Conservation (phyloP, 2,113 vertebrate genomes). For the Parotia lawesii region DNA sequence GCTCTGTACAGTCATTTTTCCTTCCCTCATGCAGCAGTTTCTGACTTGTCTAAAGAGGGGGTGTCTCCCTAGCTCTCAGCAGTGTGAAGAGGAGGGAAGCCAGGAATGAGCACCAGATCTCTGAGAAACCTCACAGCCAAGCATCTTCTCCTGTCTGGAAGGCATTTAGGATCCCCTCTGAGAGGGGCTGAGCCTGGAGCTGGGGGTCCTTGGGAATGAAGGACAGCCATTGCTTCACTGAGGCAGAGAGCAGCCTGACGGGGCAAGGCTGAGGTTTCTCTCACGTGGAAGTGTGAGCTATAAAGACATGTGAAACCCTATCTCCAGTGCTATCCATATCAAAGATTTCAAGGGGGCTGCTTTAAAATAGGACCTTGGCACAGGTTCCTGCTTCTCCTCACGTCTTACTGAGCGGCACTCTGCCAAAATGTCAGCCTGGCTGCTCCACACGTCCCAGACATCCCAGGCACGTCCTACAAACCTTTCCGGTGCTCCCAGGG, state of each 20-base stretch:
- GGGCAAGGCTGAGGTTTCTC: slow-evolving; percentile 46
- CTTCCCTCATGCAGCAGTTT: neutral
- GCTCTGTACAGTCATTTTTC: neutral
- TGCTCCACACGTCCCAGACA: slow-evolving; percentile 11
- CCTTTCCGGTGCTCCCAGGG: slow-evolving; percentile 17
- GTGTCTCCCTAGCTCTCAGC: neutral
- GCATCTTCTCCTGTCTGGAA: neutral
- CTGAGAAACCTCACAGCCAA: neutral
- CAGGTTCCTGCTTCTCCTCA: slow-evolving; percentile 5
- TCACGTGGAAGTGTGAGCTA: slow-evolving; percentile 10
- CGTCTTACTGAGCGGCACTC: neutral
- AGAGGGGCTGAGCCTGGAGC: neutral
- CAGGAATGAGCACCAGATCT: neutral
- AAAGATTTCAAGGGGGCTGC: slow-evolving; percentile 3
- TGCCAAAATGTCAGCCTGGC: slow-evolving; percentile 22
- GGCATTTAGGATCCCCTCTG: neutral
- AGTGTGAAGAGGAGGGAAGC: neutral
- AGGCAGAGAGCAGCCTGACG: neutral
- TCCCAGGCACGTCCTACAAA: slow-evolving; percentile 14
- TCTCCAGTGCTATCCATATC: slow-evolving; percentile 17
- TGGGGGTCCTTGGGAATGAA: neutral
- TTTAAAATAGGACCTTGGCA: slow-evolving; percentile 43
- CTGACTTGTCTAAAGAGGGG: neutral
- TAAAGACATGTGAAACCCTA: neutral
- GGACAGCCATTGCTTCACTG: neutral